phyloP scores from a whole-genome alignment of 2,888 invertebrate genomes.

The Nomada ferruginata region DNA sequence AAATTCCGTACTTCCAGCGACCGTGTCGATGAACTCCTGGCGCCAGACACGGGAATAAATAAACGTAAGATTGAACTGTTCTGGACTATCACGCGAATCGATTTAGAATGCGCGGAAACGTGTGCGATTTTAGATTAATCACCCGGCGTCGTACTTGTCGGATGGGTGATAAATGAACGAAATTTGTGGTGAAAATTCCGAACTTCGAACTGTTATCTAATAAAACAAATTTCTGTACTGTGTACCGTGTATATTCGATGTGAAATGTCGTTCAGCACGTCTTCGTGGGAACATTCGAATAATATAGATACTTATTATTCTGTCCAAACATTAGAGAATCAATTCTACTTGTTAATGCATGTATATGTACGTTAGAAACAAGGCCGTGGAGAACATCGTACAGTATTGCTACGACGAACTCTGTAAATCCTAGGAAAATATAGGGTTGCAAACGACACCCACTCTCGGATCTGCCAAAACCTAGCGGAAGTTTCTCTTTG shows the following conservation, averaged over 20 bases:
- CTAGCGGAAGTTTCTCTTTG: not conserved
- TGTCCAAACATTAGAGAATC: not conserved
- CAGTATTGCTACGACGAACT: constrained; percentile 13
- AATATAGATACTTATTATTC: not conserved
- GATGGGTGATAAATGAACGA: not conserved
- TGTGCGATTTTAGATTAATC: not conserved
- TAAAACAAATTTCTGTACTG: not conserved
- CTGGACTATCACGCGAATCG: not conserved
- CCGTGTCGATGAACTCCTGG: not conserved
- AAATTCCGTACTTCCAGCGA: too few species aligned
- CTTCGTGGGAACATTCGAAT: not conserved
- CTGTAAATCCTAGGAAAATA: constrained; percentile 42
- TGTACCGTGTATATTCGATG: not conserved
- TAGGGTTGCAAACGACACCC: constrained; percentile 26
- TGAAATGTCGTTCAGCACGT: not conserved
- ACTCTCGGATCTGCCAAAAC: constrained; percentile 4
- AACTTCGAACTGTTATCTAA: not conserved
- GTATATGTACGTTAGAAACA: not conserved
- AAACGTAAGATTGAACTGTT: not conserved
- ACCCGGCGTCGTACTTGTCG: not conserved
- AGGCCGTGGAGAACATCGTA: constrained; percentile 8
- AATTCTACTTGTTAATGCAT: not conserved
- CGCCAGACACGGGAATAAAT: constrained; percentile 10
- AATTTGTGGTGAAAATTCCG: not conserved
- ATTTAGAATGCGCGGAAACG: not conserved